Evolutionary conservation across 2,797 vertebrate species (phyloP), one percentile per base, ranked within the genome.

Genomic region (Micrastur ruficollis): DNA sequence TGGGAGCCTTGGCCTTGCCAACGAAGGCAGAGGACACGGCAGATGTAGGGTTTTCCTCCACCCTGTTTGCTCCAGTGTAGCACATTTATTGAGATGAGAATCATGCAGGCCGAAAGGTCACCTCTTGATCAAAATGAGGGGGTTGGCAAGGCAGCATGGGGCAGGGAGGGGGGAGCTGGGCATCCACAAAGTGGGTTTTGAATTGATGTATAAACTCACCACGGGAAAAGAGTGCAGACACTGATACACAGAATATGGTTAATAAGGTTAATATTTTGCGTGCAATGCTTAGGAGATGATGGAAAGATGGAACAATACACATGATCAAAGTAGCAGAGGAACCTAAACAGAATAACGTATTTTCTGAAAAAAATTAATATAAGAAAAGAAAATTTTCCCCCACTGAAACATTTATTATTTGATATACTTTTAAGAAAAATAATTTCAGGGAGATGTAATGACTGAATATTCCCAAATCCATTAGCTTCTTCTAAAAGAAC

Each of bases 401-500:
- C 11, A 32, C 22, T 89, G 90, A 92, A 94, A 66, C 46, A 52
- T 72, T 81, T 74, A n/a, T 52, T 71, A 62, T 67, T 86, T 42
- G 2, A 91, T 75, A 61, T 14, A 76, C 29, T 83, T 90, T 47
- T 25, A 84, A 92, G 81, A 72, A 90, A 94, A 93, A 86, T 84
- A 86, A 89, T 95, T 92, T 94, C 76, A 56, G 55, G 81, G 34
- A 81, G n/a, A 79, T 70, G 22, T 40, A 91, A 86, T 63, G 83
- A 73, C 59, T 92, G 67, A 92, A 89, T 93, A 93, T 85, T 95
- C 92, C 95, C 94, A 86, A 91, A 91, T 63, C 83, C 78, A 76
- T 89, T 89, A 75, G 70, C 44, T 95, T 59, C 81, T 93, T 71
- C 78, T 87, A 25, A 67, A 81, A 53, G 63, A 94, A 76, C 78